A percentile compares a stretch with the other conserved stretches of the same genome.
phyloP scores from a whole-genome alignment of 2,113 vertebrate genomes.

The Gavialis gangeticus region DNA sequence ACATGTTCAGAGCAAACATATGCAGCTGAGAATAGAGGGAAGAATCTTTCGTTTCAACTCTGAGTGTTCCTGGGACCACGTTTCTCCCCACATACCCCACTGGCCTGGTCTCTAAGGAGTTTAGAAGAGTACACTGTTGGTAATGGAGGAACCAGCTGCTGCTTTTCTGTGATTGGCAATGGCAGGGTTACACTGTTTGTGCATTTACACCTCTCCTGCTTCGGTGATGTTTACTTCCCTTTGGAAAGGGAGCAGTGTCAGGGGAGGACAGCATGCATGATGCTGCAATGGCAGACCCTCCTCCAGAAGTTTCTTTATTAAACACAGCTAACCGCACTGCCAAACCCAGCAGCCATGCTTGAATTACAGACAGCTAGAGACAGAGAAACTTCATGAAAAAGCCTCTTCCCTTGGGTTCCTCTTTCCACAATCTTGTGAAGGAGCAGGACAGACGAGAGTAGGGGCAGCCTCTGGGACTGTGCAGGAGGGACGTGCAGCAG shows the following conservation, averaged over 20 bases:
- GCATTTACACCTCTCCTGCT: neutral
- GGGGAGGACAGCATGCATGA: neutral
- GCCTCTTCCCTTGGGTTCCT: conserved; percentile 52
- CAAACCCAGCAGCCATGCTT: conserved; percentile 22
- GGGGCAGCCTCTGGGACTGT: conserved; percentile 26
- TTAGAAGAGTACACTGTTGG: neutral
- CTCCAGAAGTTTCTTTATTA: conserved; percentile 72
- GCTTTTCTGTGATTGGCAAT: neutral
- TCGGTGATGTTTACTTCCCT: neutral
- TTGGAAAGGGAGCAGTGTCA: neutral
- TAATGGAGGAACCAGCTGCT: neutral
- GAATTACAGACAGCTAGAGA: conserved; percentile 50
- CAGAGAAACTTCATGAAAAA: conserved; percentile 4
- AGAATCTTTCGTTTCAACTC: no score
- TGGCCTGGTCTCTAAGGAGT: neutral
- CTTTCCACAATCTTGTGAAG: conserved; percentile 32
- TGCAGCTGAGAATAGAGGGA: no score
- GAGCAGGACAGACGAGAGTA: conserved; percentile 16
- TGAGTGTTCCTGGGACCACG: no score
- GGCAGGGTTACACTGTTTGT: neutral
- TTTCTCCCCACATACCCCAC: neutral
- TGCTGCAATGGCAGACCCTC: conserved; percentile 63
- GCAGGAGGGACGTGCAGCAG: neutral
- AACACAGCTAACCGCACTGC: conserved; percentile 54
- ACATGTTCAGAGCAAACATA: no score